phyloP scores from a whole-genome alignment of 37 sponge, comb jelly and placozoan species.

The Corticium candelabrum region DNA sequence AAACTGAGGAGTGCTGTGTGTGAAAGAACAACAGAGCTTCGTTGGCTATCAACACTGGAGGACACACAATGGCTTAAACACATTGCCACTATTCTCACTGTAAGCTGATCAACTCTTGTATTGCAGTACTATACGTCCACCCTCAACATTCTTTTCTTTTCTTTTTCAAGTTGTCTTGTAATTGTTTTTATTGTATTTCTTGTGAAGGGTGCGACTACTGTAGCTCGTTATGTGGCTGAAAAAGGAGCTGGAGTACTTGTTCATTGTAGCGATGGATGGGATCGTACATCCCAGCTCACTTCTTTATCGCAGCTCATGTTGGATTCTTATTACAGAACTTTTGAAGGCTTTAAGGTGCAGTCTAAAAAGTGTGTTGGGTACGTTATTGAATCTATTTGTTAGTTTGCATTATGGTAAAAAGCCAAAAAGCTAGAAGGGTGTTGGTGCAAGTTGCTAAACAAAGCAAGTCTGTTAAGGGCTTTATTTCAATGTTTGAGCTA shows the following conservation, averaged over 20 bases:
- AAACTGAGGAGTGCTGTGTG: slow-evolving; percentile 20
- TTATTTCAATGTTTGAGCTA: too few relatives aligned
- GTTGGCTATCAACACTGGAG: slow-evolving; percentile 83
- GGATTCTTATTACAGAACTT: slow-evolving; percentile 87
- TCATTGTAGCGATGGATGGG: slow-evolving; percentile 99
- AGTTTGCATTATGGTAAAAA: background rate
- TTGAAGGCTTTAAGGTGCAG: slow-evolving; percentile 69
- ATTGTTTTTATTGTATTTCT: slow-evolving; percentile 1
- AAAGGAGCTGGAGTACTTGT: slow-evolving; percentile 59
- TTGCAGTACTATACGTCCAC: background rate
- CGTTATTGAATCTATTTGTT: background rate
- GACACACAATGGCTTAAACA: slow-evolving; percentile 83
- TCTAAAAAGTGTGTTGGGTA: background rate
- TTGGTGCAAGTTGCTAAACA: too few relatives aligned
- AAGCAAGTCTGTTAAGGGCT: too few relatives aligned
- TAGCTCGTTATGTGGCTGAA: slow-evolving; percentile 61
- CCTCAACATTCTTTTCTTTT: background rate
- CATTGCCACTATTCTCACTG: slow-evolving; percentile 73
- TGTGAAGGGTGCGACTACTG: slow-evolving; percentile 46
- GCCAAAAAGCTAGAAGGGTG: too few relatives aligned
- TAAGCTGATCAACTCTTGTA: slow-evolving; percentile 6
- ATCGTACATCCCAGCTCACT: slow-evolving; percentile 90
- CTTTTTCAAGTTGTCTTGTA: background rate
- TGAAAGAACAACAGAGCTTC: background rate
- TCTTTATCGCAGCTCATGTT: slow-evolving; percentile 82